phyloP scores from a whole-genome alignment of 2,797 vertebrate species.

The Sebastes vulpes region DNA sequence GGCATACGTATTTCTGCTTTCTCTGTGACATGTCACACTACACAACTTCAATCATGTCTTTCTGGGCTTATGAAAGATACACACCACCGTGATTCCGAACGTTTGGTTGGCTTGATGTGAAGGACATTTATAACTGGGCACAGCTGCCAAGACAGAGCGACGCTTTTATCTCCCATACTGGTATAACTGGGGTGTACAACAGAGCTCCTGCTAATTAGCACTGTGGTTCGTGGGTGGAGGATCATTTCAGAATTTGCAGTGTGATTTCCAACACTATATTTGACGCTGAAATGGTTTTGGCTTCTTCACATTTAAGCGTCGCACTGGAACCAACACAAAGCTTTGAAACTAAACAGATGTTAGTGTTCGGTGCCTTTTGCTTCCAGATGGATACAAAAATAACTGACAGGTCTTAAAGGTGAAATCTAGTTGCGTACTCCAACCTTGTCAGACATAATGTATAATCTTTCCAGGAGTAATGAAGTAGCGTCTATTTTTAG shows the following conservation, averaged over 20 bases:
- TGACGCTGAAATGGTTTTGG: not conserved
- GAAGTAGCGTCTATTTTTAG: conserved; percentile 51
- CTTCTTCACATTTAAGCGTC: not conserved
- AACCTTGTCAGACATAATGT: conserved; percentile 4
- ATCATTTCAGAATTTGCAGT: conserved; percentile 34
- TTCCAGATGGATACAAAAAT: conserved; percentile 48
- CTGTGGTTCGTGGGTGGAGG: conserved; percentile 15
- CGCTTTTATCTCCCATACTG: not conserved
- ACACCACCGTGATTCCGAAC: not conserved
- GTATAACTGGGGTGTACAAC: not conserved
- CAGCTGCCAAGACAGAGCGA: not conserved
- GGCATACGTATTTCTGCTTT: not conserved
- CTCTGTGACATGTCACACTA: not conserved
- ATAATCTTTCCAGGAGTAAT: conserved; percentile 23
- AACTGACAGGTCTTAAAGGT: conserved; percentile 29
- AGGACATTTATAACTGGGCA: conserved; percentile 5
- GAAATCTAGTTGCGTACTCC: not conserved
- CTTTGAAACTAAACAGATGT: conserved; percentile 18
- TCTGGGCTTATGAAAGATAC: not conserved
- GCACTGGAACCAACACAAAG: not conserved
- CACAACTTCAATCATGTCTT: conserved; percentile 7
- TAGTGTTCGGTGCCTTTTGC: conserved; percentile 11
- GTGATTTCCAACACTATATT: conserved; percentile 13
- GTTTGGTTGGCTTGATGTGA: not conserved
- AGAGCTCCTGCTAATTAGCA: conserved; percentile 37